Evolutionary conservation across 2,113 vertebrate genomes (phyloP).

Genomic region (Octodon degus): DNA sequence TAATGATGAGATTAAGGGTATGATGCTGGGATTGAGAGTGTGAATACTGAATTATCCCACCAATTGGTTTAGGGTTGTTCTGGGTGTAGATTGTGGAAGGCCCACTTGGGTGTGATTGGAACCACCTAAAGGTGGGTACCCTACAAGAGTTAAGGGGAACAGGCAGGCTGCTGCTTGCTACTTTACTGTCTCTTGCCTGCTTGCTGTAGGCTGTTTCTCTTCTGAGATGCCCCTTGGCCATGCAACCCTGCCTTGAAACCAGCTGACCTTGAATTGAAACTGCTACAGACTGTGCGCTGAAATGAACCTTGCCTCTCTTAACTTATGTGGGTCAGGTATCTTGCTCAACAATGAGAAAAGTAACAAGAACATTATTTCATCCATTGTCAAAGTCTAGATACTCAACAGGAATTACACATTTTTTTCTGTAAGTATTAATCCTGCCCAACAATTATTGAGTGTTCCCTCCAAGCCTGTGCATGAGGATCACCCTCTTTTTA

Average conservation of each 20-base stretch:
- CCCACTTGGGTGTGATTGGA: neutral
- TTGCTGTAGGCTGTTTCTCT: neutral
- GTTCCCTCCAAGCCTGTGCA: neutral
- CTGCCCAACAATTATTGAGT: neutral
- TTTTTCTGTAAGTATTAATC: constrained; percentile 19
- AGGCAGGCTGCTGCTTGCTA: neutral
- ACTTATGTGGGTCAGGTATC: neutral
- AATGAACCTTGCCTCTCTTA: neutral
- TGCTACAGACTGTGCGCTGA: neutral
- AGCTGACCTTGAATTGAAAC: neutral
- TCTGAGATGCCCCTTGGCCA: neutral
- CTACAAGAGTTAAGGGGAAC: neutral
- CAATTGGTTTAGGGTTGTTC: no score
- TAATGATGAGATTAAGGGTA: neutral
- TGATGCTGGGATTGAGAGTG: neutral
- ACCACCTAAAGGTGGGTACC: neutral
- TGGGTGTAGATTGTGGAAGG: neutral
- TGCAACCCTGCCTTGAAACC: neutral
- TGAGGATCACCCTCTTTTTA: neutral
- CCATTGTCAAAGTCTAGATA: neutral
- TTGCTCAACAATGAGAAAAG: neutral
- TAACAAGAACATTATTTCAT: neutral
- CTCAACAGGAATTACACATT: neutral
- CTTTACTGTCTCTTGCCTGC: neutral
- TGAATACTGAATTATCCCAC: neutral